These are phyloP conservation scores for Ennomos quercinarius DNA, from an alignment of 2,888 invertebrate species.

Conservation along the genomic window DNA sequence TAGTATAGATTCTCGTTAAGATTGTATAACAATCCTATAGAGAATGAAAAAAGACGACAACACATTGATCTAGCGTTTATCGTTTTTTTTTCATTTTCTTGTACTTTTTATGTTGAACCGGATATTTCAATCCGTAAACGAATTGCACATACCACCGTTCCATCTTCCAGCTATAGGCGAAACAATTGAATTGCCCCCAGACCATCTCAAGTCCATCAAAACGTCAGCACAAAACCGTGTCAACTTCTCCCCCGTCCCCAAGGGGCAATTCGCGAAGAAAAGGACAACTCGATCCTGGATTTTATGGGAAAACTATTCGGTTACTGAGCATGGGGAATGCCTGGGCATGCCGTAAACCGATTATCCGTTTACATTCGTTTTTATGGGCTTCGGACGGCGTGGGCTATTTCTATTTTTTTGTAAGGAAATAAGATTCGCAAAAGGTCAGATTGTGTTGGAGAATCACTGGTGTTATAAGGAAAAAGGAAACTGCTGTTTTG, in stretches of 20 bases:
- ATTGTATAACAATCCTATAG: too few species aligned
- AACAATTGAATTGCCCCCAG: conserved; percentile 26
- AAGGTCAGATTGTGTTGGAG: conserved; percentile 11
- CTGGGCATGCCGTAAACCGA: conserved; percentile 33
- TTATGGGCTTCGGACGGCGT: conserved; percentile 29
- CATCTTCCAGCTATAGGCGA: conserved; percentile 17
- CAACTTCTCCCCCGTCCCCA: conserved; percentile 31
- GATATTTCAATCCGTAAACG: too few species aligned
- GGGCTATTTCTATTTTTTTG: conserved; percentile 32
- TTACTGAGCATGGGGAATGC: conserved; percentile 25
- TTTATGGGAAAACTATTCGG: conserved; percentile 55
- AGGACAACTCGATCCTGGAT: conserved; percentile 40
- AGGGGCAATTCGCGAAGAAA: conserved; percentile 28
- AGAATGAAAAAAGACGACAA: too few species aligned
- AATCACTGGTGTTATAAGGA: conserved; percentile 1
- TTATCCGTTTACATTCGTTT: conserved; percentile 38
- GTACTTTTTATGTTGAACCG: too few species aligned
- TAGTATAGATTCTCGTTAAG: too few species aligned
- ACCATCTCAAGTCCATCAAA: conserved; percentile 40
- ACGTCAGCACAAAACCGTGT: conserved; percentile 39
- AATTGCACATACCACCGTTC: too few species aligned
- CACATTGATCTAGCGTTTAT: too few species aligned
- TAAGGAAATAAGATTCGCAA: conserved; percentile 32
- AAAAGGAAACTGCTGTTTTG: not conserved
- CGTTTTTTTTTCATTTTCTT: too few species aligned